phyloP scores from a whole-genome alignment of 2,797 vertebrate genomes.

The Crossoptilon crossoptilon region DNA sequence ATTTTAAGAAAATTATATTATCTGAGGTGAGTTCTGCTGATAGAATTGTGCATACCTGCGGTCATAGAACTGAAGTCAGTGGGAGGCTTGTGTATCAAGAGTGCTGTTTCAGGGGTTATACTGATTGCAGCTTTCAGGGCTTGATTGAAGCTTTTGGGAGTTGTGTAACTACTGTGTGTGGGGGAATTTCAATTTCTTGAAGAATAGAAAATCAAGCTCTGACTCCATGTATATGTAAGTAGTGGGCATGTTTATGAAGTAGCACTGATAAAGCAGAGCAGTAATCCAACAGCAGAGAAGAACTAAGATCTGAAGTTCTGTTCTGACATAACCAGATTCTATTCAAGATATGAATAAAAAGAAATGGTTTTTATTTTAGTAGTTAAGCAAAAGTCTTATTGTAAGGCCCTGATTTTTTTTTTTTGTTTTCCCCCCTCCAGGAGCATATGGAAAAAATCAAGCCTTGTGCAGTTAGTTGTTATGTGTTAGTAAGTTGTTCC shows the following conservation, averaged over 20 bases:
- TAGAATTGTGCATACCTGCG: background rate
- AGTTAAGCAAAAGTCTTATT: background rate
- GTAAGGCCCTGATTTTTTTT: background rate
- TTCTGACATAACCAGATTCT: background rate
- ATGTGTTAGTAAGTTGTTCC: background rate
- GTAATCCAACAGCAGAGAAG: background rate
- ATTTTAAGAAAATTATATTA: background rate
- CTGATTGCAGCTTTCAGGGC: constrained; percentile 34
- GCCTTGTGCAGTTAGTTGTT: background rate
- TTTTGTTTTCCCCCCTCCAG: background rate
- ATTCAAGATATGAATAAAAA: background rate
- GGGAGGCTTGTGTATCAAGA: background rate
- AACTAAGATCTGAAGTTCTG: background rate
- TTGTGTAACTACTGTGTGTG: background rate
- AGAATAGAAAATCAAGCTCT: constrained; percentile 28
- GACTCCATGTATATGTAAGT: background rate
- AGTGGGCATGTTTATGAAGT: background rate
- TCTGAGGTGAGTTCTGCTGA: background rate
- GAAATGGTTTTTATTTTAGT: background rate
- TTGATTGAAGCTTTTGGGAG: constrained; percentile 37
- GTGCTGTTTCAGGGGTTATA: background rate
- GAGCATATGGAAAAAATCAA: background rate
- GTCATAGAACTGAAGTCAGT: background rate
- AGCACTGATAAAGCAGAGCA: background rate
- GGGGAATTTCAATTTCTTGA: background rate